These are phyloP conservation scores for Perccottus glenii DNA, from an alignment of 2,113 vertebrate species.

Conservation along the genomic window DNA sequence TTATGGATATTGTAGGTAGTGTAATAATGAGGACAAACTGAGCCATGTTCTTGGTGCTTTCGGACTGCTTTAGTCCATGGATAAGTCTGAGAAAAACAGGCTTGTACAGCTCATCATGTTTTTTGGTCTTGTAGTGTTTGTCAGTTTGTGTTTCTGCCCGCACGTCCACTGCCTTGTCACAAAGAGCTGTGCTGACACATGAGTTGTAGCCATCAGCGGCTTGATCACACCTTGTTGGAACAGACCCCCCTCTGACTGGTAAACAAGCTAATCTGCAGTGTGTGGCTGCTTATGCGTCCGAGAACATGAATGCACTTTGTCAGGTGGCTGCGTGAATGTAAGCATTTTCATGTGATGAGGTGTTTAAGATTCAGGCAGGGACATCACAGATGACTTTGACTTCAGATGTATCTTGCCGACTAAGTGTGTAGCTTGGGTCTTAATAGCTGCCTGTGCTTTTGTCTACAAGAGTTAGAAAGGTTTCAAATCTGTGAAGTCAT, in stretches of 20 bases:
- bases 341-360: slow-evolving; percentile 58
- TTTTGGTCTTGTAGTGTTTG: slow-evolving; percentile 11
- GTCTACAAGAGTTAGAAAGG: slow-evolving; percentile 10
- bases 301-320: slow-evolving; percentile 30
- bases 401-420: slow-evolving; percentile 11
- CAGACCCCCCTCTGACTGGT: slow-evolving; percentile 69
- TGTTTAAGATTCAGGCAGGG: slow-evolving; percentile 71
- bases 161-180: slow-evolving; percentile 25
- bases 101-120: background rate
- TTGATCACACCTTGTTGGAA: slow-evolving; percentile 65
- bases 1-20: no score
- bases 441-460: background rate
- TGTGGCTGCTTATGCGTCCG: slow-evolving; percentile 37
- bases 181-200: slow-evolving; percentile 72
- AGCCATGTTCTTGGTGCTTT: background rate
- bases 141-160: slow-evolving; percentile 16
- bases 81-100: background rate
- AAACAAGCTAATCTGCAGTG: slow-evolving; percentile 73
- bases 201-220: slow-evolving; percentile 68
- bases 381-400: slow-evolving; percentile 31
- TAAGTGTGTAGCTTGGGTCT: slow-evolving; percentile 22
- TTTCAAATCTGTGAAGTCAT: no score
- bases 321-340: slow-evolving; percentile 41
- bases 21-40: background rate
- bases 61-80: background rate